Conservation (phyloP, 2,888 invertebrate genomes). For the Melipona bicolor region DNA sequence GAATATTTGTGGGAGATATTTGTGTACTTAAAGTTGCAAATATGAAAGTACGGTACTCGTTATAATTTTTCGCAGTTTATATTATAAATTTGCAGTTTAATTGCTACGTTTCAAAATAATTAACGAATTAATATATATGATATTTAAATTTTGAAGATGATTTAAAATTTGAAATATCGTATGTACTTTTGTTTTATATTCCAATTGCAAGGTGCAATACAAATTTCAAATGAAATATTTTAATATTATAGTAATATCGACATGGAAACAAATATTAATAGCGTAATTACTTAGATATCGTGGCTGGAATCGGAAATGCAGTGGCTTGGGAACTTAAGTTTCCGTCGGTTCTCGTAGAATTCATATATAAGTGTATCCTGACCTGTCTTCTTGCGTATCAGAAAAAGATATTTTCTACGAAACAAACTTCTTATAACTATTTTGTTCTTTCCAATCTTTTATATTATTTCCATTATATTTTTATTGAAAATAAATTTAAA, state of each 20-base stretch:
- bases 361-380: background rate
- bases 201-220: too few species aligned
- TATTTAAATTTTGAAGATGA: too few species aligned
- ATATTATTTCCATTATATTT: background rate
- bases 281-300: conserved; percentile 46
- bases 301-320: conserved; percentile 36
- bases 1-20: background rate
- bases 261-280: conserved; percentile 40
- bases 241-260: background rate
- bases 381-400: background rate
- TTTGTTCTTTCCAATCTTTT: background rate
- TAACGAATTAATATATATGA: too few species aligned
- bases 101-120: too few species aligned
- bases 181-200: too few species aligned
- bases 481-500: background rate
- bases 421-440: background rate
- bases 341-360: conserved; percentile 43
- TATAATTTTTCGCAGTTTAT: background rate
- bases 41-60: background rate
- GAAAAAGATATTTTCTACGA: background rate
- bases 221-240: too few species aligned
- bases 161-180: too few species aligned
- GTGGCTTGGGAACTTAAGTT: conserved; percentile 40
- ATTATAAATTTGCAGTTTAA: background rate
- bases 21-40: background rate